Conservation (phyloP, 2,113 vertebrate genomes). For the Cyanoramphus novaezelandiae region DNA sequence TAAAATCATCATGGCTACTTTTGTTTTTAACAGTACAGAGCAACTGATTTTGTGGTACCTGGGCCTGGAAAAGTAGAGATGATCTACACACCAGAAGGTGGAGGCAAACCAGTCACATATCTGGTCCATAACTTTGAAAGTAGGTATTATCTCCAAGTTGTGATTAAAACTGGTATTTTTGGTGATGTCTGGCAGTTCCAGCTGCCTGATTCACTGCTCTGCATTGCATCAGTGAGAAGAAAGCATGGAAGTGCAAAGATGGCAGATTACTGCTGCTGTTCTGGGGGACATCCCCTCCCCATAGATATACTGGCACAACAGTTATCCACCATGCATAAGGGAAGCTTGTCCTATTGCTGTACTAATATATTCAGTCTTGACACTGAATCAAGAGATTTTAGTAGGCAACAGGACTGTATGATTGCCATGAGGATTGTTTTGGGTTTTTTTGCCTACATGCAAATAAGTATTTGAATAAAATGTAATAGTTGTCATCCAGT, state of each 20-base stretch:
- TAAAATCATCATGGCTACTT: background rate
- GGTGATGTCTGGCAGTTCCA: background rate
- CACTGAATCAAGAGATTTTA: background rate
- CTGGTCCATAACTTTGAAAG: slow-evolving; percentile 90
- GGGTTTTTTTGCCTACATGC: background rate
- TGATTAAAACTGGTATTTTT: background rate
- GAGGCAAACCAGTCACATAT: slow-evolving; percentile 81
- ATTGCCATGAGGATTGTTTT: background rate
- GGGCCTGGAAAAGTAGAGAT: slow-evolving; percentile 94
- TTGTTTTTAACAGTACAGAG: slow-evolving; percentile 85
- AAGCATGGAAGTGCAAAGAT: background rate
- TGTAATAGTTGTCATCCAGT: background rate
- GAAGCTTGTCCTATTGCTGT: background rate
- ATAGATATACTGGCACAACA: background rate
- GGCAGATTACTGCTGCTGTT: background rate
- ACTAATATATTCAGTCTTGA: background rate
- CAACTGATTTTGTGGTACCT: slow-evolving; percentile 96
- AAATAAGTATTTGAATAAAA: background rate
- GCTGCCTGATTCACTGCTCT: background rate
- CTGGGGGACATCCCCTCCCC: background rate
- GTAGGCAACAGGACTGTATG: background rate
- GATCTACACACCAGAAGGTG: slow-evolving; percentile 85
- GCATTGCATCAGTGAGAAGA: background rate
- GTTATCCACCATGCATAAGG: background rate
- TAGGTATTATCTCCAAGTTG: slow-evolving; percentile 63